These are phyloP conservation scores for Drosophila carrolli DNA, from an alignment of 1,140 invertebrate genomes.

Conservation along the genomic window DNA sequence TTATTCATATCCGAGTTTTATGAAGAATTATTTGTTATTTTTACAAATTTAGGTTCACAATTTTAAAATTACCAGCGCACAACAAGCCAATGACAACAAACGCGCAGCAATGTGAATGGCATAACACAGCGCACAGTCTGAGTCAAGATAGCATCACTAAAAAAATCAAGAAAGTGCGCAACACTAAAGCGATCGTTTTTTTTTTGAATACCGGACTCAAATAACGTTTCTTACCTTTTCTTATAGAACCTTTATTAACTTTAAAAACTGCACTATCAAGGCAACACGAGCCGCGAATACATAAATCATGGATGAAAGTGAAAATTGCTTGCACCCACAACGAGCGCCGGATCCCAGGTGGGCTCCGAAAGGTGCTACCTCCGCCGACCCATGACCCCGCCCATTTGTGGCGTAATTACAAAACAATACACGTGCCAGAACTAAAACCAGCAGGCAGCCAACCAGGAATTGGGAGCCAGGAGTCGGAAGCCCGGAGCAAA, in stretches of 20 bases:
- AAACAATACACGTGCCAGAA: conserved; percentile 44
- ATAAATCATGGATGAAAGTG: conserved; percentile 63
- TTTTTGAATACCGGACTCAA: not conserved
- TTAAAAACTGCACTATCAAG: conserved; percentile 38
- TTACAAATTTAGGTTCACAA: not conserved
- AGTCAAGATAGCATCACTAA: not conserved
- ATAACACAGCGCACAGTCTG: not conserved
- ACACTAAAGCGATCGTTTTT: not conserved
- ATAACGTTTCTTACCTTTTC: too few species aligned
- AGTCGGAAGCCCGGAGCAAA: conserved; percentile 7
- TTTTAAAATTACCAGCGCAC: conserved; percentile 3
- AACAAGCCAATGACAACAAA: conserved; percentile 7
- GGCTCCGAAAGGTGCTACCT: conserved; percentile 34
- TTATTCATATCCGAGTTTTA: not conserved
- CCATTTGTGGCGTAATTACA: conserved; percentile 52
- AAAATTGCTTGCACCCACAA: conserved; percentile 51
- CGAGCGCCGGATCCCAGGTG: conserved; percentile 27
- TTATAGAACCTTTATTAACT: conserved; percentile 32
- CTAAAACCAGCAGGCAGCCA: conserved; percentile 4
- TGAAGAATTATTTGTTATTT: not conserved
- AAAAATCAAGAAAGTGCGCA: not conserved
- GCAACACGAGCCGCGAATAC: conserved; percentile 15
- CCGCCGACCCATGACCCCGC: conserved; percentile 17
- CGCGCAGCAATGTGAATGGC: conserved; percentile 3
- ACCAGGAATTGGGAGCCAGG: conserved; percentile 2